Conservation (phyloP, 2,113 vertebrate species). For the Eublepharis macularius region DNA sequence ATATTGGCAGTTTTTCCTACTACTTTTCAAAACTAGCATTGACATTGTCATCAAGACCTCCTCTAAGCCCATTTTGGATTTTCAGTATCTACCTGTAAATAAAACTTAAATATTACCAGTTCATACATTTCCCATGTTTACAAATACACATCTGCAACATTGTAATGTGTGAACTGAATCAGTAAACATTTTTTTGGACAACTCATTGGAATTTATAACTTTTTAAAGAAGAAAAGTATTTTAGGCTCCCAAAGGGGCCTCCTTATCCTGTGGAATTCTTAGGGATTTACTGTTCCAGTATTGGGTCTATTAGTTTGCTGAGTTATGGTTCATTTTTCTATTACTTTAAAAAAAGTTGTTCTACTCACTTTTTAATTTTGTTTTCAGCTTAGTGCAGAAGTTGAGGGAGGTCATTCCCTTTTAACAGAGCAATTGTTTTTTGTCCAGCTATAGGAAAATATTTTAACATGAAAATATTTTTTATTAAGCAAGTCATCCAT, state of each 20-base stretch:
- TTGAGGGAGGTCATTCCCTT: constrained; percentile 38
- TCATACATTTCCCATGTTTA: too few relatives aligned
- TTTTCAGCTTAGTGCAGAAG: constrained; percentile 28
- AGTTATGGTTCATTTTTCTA: neutral
- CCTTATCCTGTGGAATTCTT: neutral
- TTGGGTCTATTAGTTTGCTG: neutral
- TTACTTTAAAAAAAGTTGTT: constrained; percentile 10
- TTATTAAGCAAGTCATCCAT: constrained; percentile 69
- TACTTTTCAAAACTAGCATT: too few relatives aligned
- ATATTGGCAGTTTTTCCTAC: too few relatives aligned
- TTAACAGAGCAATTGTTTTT: constrained; percentile 39
- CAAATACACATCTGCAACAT: neutral
- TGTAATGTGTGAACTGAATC: neutral
- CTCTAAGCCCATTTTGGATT: too few relatives aligned
- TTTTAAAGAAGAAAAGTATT: neutral
- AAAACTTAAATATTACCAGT: too few relatives aligned
- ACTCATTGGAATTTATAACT: neutral
- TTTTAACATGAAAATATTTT: constrained; percentile 63
- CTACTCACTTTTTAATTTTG: neutral
- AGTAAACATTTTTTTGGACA: neutral
- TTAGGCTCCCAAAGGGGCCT: too few relatives aligned
- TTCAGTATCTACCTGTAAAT: too few relatives aligned
- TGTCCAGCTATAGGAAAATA: constrained; percentile 35
- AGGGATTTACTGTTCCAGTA: neutral
- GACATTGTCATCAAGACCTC: too few relatives aligned